Base-by-base conservation (phyloP, 2,113 vertebrate species). In the Micromys minutus region DNA sequence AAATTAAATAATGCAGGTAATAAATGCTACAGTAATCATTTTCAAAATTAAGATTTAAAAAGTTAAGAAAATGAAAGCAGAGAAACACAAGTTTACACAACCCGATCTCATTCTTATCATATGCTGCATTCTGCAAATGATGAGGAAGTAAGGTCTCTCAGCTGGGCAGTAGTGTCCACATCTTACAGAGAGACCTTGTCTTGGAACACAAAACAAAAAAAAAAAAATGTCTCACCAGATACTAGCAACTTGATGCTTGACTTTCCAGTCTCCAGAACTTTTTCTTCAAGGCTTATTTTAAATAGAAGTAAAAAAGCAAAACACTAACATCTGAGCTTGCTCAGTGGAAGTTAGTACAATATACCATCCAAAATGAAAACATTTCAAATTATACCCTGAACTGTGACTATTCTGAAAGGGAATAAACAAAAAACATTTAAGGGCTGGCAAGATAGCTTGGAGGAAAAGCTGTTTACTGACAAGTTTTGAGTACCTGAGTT, bases 11-110 rank as follows among this genome's bases (percentile, higher is more conserved):
- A 94, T 50, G 34, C 8, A 89, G 21, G 21, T 13, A 91, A 94
- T 92, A 94, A 94, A 94, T 90, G 15, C 36, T 45, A 87, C 39
- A 75, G 90, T 83, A 19, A 96, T 45, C 52, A 94, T 88, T 92
- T 74, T 69, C 93, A 36, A 93, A 94, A 92, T 85, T 24, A 88
- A 90, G 95, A 95, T 52, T 1, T 61, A 26, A 39, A 42, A 15
- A 21, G 52, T 59, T 81, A 55, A 84, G 63, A 36, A 29, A 84
- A 59, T 52, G 31, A 52, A 77, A 57, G 8, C 29, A 45, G 26
- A 57, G 34, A 61, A 39, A 61, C 52, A n/a, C 80, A 83, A 39
- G 57, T 83, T 61, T 83, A 39, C 7, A 10, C 26, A 84, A 80
- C 16, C 63, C 31, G 59, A 42, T 63, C 15, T 84, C 39, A 65